Percentiles rank a stretch among this genome's conserved stretches.
phyloP scores from a whole-genome alignment of 2,888 invertebrate species.

The Gymnosoma rotundatum region DNA sequence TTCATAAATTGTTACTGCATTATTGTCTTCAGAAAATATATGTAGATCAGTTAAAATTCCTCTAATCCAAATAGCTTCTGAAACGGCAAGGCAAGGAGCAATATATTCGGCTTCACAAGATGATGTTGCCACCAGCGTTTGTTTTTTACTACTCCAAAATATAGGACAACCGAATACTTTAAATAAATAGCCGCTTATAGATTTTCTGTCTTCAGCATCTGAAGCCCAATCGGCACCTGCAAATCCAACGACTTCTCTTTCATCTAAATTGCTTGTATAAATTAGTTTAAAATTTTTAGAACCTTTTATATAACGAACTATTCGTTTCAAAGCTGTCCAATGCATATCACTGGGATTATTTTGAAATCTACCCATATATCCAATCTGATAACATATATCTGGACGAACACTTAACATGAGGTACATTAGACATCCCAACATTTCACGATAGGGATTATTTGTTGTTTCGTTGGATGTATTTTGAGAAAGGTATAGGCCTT shows the following conservation, averaged over 20 bases:
- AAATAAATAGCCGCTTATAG: not conserved
- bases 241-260: not conserved
- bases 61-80: constrained; percentile 18
- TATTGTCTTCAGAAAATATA: no score
- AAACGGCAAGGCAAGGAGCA: constrained; percentile 7
- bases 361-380: not conserved
- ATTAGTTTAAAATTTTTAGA: not conserved
- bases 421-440: constrained; percentile 22
- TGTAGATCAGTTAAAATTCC: no score
- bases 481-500: constrained; percentile 17
- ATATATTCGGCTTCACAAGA: constrained; percentile 10
- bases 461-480: constrained; percentile 12
- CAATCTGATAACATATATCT: not conserved
- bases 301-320: not conserved
- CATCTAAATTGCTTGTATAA: not conserved
- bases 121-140: no score
- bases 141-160: no score
- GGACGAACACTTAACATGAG: not conserved
- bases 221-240: constrained; percentile 4
- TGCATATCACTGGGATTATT: no score
- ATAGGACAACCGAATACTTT: constrained; percentile 10
- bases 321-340: no score
- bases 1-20: constrained; percentile 19
- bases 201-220: constrained; percentile 7
- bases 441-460: constrained; percentile 2